Percentiles rank a stretch among this genome's conserved stretches.
These are phyloP conservation scores for Meiosimyza decipiens DNA, from an alignment of 2,888 invertebrate genomes.

Conservation along the genomic window DNA sequence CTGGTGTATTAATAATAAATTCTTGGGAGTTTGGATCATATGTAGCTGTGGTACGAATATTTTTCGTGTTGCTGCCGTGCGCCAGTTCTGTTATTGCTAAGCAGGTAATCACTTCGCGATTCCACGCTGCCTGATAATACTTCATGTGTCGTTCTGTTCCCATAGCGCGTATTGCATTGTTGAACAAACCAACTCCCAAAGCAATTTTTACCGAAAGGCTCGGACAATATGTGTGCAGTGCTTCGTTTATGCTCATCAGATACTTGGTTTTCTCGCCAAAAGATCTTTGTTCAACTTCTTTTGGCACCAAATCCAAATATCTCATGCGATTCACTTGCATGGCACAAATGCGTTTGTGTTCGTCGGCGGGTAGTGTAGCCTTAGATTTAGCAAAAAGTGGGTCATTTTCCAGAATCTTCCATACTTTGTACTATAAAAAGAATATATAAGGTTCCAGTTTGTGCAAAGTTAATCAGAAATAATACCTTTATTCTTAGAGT, in stretches of 20 bases:
- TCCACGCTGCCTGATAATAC: constrained; percentile 77
- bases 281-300: constrained; percentile 71
- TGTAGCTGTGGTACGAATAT: constrained; percentile 89
- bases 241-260: constrained; percentile 82
- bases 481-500: constrained; percentile 81
- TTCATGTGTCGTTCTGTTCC: constrained; percentile 80
- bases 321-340: constrained; percentile 76
- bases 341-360: constrained; percentile 78
- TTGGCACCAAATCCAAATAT: constrained; percentile 74
- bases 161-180: constrained; percentile 78
- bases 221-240: constrained; percentile 76
- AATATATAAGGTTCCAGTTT: constrained; percentile 1
- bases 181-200: constrained; percentile 79
- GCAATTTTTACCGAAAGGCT: constrained; percentile 83
- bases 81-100: constrained; percentile 93
- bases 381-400: constrained; percentile 78
- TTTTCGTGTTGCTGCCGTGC: constrained; percentile 94
- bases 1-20: constrained; percentile 91
- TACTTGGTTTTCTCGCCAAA: constrained; percentile 77
- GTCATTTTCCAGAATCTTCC: constrained; percentile 81
- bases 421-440: constrained; percentile 76
- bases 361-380: constrained; percentile 74
- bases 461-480: constrained; percentile 1
- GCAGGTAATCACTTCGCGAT: constrained; percentile 81
- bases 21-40: constrained; percentile 82